Percentiles rank a stretch among this genome's conserved stretches.
Evolutionary conservation across 2,113 vertebrate genomes (phyloP).

Genomic region (Chelonoidis abingdonii): DNA sequence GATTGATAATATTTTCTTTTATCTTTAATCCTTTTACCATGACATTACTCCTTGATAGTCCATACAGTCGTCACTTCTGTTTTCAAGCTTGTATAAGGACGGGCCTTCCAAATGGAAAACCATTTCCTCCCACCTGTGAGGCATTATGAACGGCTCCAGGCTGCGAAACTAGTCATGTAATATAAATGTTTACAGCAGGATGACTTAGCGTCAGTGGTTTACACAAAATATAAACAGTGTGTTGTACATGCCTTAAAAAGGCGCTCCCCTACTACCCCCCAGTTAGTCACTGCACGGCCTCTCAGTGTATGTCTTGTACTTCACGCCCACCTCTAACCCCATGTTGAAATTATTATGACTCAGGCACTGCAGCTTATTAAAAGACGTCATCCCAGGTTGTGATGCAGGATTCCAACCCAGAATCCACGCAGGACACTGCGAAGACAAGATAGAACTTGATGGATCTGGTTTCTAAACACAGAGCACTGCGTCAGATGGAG

Average conservation of each 20-base stretch:
- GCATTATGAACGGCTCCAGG: background rate
- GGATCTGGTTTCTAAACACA: background rate
- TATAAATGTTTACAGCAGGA: background rate
- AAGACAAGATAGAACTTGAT: background rate
- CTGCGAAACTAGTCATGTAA: background rate
- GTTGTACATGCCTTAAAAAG: background rate
- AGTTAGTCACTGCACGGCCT: background rate
- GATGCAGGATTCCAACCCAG: background rate
- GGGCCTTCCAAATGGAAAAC: slow-evolving; percentile 16
- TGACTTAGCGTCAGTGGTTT: background rate
- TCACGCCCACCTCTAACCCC: background rate
- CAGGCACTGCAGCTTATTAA: background rate
- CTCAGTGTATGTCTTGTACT: background rate
- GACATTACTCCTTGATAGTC: background rate
- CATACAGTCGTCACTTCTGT: background rate
- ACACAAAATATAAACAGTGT: background rate
- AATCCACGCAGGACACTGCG: background rate
- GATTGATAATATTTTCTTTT: background rate
- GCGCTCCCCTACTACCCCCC: background rate
- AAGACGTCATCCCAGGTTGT: background rate
- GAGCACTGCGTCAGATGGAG: background rate
- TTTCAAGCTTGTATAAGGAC: slow-evolving; percentile 17
- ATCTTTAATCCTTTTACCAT: slow-evolving; percentile 10
- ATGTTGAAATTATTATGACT: background rate
- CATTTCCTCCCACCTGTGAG: background rate